Evolutionary conservation across 2,113 vertebrate genomes (phyloP).

Genomic region (Urocynchramus pylzowi): DNA sequence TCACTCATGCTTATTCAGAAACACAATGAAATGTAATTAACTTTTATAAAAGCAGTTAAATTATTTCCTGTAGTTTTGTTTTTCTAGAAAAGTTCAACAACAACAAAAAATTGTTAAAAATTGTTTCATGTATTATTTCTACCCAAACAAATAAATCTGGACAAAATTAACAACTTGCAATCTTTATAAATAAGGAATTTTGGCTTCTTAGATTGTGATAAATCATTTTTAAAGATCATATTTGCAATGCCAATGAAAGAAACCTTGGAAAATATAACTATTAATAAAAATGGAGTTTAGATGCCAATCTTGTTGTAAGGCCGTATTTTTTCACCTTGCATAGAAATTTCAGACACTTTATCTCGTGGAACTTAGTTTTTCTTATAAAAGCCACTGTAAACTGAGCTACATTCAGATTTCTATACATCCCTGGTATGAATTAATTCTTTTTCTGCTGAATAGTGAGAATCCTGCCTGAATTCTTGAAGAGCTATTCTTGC

Average conservation of each 20-base stretch:
- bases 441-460: background rate
- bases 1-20: background rate
- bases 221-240: fast-evolving
- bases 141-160: background rate
- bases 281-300: background rate
- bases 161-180: background rate
- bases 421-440: background rate
- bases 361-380: background rate
- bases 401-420: background rate
- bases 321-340: background rate
- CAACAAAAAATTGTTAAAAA: no score
- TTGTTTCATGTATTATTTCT: background rate
- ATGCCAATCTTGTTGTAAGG: background rate
- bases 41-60: background rate
- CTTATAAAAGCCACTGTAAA: background rate
- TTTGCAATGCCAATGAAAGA: background rate
- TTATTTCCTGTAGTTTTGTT: background rate
- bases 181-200: background rate
- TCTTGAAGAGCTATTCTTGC: background rate
- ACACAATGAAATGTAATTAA: background rate
- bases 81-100: background rate
- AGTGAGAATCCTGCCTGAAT: background rate
- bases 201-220: background rate
- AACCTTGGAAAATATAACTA: background rate
- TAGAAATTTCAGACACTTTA: background rate